Base-by-base conservation (phyloP, 2,113 vertebrate species). In the Mastomys coucha region DNA sequence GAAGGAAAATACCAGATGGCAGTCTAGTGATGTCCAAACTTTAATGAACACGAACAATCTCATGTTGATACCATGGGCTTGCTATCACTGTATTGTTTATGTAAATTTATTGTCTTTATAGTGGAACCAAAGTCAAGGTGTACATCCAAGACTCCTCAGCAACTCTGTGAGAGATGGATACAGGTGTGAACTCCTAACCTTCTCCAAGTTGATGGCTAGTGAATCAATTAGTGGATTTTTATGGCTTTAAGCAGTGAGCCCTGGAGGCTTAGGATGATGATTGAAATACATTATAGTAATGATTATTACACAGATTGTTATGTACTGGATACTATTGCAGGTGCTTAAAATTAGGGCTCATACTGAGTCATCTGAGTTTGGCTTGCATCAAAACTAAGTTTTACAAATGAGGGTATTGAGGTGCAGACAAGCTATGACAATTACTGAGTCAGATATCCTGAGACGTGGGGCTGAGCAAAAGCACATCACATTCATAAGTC, bases 401-500 rank as follows among this genome's bases (percentile, higher is more conserved):
- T 90, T 80, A 33, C 8, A 58, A 65, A 24, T 22, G 31, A 73
- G 12, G 17, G 33, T 75, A 60, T 7, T 67, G 33, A 63, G 8
- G 33, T 42, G 11, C 26, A 67, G 53, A 69, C 1, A 20, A 20
- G 1, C 14, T 45, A 8, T 39, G 2, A 63, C 39, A 49, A 19
- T 42, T 72, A 2, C 1, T 28, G 39, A 19, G 31, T 92, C 60
- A 31, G 42, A 63, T 19, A 16, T 65, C 51, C 20, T 17, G 63
- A 36, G 24, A 31, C 1, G 13, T 60, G 26, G 7, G 6, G 16
- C 26, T 13, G 17, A 22, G 20, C 3, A 31, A 75, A 89, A 45
- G 8, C 31, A 3, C 17, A 36, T n/a, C 6, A 39, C 16, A 45
- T 3, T 0, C 19, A n/a, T 70, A 8, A 8, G 4, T 42, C 22